These are phyloP conservation scores for Trialeurodes vaporariorum DNA, from an alignment of 1,140 invertebrate species.

Conservation along the genomic window DNA sequence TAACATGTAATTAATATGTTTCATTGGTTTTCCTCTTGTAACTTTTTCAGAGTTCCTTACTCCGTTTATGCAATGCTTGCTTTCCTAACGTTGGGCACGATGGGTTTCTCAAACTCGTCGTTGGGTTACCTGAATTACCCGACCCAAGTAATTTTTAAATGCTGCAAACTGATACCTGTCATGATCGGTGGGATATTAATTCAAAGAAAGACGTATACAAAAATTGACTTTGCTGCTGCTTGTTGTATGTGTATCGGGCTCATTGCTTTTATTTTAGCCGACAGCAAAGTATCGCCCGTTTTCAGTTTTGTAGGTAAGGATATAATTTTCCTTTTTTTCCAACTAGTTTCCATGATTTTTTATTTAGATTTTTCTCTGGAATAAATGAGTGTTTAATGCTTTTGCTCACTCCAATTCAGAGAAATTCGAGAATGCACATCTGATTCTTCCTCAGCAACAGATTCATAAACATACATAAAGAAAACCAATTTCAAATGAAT, in stretches of 20 bases:
- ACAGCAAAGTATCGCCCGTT: conserved; percentile 76
- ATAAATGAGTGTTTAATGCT: background rate
- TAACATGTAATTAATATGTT: too few species aligned
- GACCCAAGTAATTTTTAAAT: conserved; percentile 86
- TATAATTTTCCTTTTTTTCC: too few species aligned
- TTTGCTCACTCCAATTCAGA: background rate
- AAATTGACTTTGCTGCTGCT: conserved; percentile 73
- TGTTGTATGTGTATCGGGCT: conserved; percentile 81
- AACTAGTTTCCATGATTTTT: too few species aligned
- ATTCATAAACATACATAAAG: background rate
- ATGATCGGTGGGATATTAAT: conserved; percentile 85
- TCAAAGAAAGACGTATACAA: conserved; percentile 74
- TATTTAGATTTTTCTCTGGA: background rate
- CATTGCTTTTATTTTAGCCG: conserved; percentile 83
- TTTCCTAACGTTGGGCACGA: conserved; percentile 80
- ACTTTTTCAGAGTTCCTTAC: conserved; percentile 68
- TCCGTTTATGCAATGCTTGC: conserved; percentile 69
- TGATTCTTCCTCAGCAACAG: too few species aligned
- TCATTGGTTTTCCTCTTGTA: conserved; percentile 18
- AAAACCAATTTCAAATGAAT: background rate
- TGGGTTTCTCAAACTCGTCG: conserved; percentile 91
- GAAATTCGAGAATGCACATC: background rate
- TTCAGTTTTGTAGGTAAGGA: conserved; percentile 57
- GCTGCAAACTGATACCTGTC: conserved; percentile 92
- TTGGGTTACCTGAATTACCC: conserved; percentile 94